Conservation (phyloP, 2,888 invertebrate genomes). For the Phanerotoma sp. region DNA sequence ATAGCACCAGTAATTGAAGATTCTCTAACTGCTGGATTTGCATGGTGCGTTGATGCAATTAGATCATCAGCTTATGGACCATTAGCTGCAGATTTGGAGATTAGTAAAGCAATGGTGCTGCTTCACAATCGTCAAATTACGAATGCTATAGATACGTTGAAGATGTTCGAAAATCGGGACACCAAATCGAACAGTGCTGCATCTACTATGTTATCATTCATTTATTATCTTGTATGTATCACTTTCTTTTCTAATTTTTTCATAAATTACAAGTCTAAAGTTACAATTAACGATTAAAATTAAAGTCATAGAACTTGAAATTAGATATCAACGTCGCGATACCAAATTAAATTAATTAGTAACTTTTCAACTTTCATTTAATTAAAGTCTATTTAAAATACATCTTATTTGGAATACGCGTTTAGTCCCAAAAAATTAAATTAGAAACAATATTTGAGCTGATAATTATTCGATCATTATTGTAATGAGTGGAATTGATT, state of each 20-base stretch:
- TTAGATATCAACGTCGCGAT: too few species aligned
- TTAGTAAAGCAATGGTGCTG: conserved; percentile 86
- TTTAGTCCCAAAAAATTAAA: too few species aligned
- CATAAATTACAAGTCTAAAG: too few species aligned
- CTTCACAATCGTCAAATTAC: conserved; percentile 78
- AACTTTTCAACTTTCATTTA: too few species aligned
- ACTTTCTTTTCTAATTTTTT: background rate
- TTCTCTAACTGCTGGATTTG: conserved; percentile 64
- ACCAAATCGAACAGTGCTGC: conserved; percentile 82
- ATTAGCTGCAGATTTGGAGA: conserved; percentile 84
- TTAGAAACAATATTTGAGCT: too few species aligned
- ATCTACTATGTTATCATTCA: conserved; percentile 81
- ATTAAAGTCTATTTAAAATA: too few species aligned
- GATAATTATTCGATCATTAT: too few species aligned
- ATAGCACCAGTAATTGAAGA: conserved; percentile 82
- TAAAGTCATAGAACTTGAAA: too few species aligned
- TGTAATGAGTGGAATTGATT: too few species aligned
- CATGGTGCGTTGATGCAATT: conserved; percentile 87
- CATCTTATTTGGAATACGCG: too few species aligned
- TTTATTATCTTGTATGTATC: conserved; percentile 72
- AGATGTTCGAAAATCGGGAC: conserved; percentile 83
- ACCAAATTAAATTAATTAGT: too few species aligned
- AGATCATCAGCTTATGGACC: conserved; percentile 84
- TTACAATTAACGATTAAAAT: too few species aligned
- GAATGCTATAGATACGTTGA: conserved; percentile 80